Evolutionary conservation across 2,113 vertebrate genomes (phyloP).

Genomic region (Sula dactylatra): DNA sequence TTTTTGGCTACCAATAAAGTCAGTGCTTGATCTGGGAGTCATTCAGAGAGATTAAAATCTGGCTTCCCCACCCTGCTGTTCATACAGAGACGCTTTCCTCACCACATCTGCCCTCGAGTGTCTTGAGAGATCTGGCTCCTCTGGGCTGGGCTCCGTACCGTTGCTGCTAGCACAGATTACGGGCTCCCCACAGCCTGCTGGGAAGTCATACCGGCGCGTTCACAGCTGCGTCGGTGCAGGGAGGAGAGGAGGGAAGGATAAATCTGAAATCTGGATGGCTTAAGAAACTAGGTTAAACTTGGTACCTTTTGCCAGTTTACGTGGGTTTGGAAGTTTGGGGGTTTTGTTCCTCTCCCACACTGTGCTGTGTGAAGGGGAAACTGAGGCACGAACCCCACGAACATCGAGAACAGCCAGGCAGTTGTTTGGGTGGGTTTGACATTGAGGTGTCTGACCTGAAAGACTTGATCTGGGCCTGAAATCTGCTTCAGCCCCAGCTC

Average conservation of each 20-base stretch:
- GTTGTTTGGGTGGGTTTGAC: neutral
- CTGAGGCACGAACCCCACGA: rapidly evolving
- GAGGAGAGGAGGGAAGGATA: neutral
- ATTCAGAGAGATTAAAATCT: neutral
- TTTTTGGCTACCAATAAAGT: neutral
- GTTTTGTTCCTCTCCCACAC: rapidly evolving
- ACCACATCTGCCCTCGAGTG: neutral
- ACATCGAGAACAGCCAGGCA: rapidly evolving
- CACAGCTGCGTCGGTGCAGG: neutral
- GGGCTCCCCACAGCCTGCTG: neutral
- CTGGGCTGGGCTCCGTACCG: neutral
- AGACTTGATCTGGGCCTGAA: rapidly evolving
- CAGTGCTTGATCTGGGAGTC: neutral
- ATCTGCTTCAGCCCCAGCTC: neutral
- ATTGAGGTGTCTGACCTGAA: neutral
- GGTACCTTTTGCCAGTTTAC: rapidly evolving
- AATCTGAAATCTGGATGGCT: neutral
- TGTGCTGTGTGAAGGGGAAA: neutral
- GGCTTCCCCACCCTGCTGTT: neutral
- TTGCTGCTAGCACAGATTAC: neutral
- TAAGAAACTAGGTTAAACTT: neutral
- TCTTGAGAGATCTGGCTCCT: neutral
- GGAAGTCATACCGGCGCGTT: rapidly evolving
- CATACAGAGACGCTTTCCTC: neutral
- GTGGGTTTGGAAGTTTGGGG: neutral